Conservation (phyloP, 2,113 vertebrate genomes). For the Eonycteris spelaea region DNA sequence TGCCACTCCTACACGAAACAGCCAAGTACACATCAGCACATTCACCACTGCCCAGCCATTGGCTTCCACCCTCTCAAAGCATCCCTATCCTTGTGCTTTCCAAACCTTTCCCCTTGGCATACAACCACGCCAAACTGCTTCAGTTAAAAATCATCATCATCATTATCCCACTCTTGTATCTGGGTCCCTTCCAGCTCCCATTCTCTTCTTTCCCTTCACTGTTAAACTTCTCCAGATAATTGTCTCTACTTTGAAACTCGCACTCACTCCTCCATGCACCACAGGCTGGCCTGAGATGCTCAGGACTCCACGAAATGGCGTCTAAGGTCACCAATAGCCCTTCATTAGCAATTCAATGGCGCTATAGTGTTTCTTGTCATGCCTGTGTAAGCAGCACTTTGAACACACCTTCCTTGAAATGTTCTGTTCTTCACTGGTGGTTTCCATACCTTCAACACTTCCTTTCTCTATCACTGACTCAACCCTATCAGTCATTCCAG, state of each 20-base stretch:
- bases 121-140: neutral
- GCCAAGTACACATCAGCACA: neutral
- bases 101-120: neutral
- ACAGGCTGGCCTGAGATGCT: neutral
- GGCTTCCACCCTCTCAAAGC: neutral
- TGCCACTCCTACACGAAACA: conserved; percentile 85
- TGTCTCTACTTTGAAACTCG: neutral
- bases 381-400: neutral
- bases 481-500: neutral
- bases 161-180: too few species aligned
- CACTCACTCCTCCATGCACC: neutral
- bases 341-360: neutral
- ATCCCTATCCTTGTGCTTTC: too few species aligned
- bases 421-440: neutral
- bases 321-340: neutral
- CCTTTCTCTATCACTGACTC: neutral
- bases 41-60: neutral
- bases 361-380: neutral
- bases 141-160: neutral
- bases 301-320: neutral
- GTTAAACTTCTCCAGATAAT: neutral
- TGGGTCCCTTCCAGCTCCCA: neutral
- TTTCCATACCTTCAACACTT: neutral
- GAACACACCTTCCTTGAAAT: neutral
- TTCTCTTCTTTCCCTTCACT: neutral